These are phyloP conservation scores for Syrista parreyssii DNA, from an alignment of 2,888 invertebrate species.

Conservation along the genomic window DNA sequence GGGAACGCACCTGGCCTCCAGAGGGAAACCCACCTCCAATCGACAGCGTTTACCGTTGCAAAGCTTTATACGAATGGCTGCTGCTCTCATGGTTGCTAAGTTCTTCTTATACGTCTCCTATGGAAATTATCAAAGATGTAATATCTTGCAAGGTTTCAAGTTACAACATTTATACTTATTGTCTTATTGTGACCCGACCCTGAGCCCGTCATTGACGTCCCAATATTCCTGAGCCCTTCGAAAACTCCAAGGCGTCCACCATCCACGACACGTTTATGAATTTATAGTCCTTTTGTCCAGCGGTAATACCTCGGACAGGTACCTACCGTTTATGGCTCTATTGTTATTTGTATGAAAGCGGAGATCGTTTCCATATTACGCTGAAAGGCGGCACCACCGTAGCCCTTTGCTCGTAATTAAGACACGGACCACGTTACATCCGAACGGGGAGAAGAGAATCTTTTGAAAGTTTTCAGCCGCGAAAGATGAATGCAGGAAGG, in stretches of 20 bases:
- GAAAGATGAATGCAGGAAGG: slow-evolving; percentile 59
- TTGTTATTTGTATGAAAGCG: slow-evolving; percentile 39
- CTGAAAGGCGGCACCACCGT: slow-evolving; percentile 34
- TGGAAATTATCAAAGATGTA: neutral
- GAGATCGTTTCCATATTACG: slow-evolving; percentile 35
- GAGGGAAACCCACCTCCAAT: slow-evolving; percentile 48
- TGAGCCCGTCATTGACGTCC: neutral
- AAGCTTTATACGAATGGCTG: neutral
- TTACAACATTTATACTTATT: neutral
- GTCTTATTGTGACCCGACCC: neutral
- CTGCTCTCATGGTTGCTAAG: neutral
- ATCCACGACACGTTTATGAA: slow-evolving; percentile 56
- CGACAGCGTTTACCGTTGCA: slow-evolving; percentile 30
- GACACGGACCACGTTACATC: slow-evolving; percentile 38
- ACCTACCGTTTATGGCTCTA: slow-evolving; percentile 48
- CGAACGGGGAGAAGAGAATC: slow-evolving; percentile 43
- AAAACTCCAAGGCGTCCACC: neutral
- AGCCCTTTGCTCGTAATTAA: slow-evolving; percentile 52
- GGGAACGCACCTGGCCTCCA: slow-evolving; percentile 60
- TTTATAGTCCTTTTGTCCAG: slow-evolving; percentile 52
- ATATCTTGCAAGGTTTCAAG: neutral
- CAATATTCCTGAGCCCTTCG: neutral
- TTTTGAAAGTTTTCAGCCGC: slow-evolving; percentile 58
- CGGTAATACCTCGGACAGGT: slow-evolving; percentile 47
- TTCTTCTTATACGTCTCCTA: neutral